Evolutionary conservation across 2,888 invertebrate species (phyloP), one percentile per base, ranked within the genome.

Genomic region (Stenodema calcarata): DNA sequence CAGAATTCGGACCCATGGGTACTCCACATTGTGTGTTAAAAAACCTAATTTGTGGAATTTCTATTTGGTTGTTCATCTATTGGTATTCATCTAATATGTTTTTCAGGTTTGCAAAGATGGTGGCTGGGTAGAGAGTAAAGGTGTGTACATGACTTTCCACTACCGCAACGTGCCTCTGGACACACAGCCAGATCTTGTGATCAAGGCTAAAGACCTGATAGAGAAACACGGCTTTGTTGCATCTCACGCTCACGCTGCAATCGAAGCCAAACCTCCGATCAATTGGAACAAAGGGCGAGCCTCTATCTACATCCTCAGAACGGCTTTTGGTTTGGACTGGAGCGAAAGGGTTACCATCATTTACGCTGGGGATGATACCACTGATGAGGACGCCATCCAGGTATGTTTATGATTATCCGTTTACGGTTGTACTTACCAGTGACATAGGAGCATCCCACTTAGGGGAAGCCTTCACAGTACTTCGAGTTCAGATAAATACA

Each of bases 121-220:
- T 3, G 96, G 97, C 0, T 97, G 97, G 97, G 97, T 97, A 11
- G 97, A 97, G 91, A 97, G 97, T 91, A 97, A 97, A 91, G 97
- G 97, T 0, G 95, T 96, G 0, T 91, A 97, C 9, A 92, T 97
- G 54, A 97, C 97, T 1, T 97, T 96, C 93, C 97, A 97, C 91
- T 97, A 94, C 92, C 94, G 97, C 11, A 96, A 97, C 92, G 95
- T 96, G 0, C 96, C 96, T 12, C 90, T 93, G 82, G 93, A 94
- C 80, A 92, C 94, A 88, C 93, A 96, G 70, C 92, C 94, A 0
- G 93, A 93, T 6, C 93, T 97, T 91, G 94, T 95, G 0, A 94
- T 94, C n/a, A 93, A 94, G 89, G 97, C 96, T 0, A 93, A 93
- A 89, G 92, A 92, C 62, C 92, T 97, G 82, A 97, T 97, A 90